Evolutionary conservation across 2,113 vertebrate species (phyloP), one percentile per base, ranked within the genome.

Genomic region (Colistium nudipinnis): DNA sequence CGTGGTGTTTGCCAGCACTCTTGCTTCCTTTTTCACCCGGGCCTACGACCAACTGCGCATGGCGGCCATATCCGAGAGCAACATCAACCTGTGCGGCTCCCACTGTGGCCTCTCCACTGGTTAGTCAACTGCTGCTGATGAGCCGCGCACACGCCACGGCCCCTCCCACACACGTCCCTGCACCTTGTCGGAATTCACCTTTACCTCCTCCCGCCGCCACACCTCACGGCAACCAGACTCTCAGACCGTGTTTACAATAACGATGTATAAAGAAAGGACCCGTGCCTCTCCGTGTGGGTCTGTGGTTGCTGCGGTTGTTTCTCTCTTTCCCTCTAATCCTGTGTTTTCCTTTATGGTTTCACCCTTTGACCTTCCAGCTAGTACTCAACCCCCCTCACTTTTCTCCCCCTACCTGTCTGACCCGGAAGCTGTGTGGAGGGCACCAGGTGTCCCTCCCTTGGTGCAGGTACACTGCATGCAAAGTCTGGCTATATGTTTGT

Each of bases 41-140:
- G 95, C 97, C 0, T 96, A 95, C 0, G 96, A 98, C 84, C 96
- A 98, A 84, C 95, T 98, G 20, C 95, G 96, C 64, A 97, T 96
- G 94, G 97, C 96, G 0, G 95, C 95, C 76, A 96, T 98, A 85
- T 98, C 96, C 0, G 96, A 98, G 45, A 98, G 97, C 88, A 97
- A 94, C 91, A 91, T 98, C 89, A 98, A 98, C 73, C 91, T 98
- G 56, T 96, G 95, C 2, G 97, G 96, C 68, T 98, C 96, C 0
- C 96, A 98, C 90, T 98, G 96, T 0, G 96, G 97, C 0, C 92
- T 98, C n/a, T 98, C 97, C 68, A 96, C 95, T 0, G 96, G 97
- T 98, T 86, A 94, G 95, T 89, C 20, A 6, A 41, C 9, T 10
- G n/a, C 22, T 20, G 48, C 14, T 8, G 14, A 51, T 45, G 16